phyloP scores from a whole-genome alignment of 2,113 vertebrate species.

The Grallaria varia region DNA sequence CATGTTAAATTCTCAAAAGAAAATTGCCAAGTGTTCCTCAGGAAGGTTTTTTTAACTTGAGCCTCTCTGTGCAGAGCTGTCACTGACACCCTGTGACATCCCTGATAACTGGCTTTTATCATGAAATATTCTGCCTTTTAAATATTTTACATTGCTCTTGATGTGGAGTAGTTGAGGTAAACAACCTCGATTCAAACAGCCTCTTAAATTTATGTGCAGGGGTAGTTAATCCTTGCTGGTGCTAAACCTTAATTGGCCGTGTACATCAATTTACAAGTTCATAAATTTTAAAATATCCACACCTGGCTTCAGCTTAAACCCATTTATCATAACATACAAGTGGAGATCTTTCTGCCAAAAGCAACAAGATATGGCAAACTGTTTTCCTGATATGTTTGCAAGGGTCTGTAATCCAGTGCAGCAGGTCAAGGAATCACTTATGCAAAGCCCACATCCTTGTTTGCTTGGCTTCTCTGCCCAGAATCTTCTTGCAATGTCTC shows the following conservation, averaged over 20 bases:
- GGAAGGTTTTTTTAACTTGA: neutral
- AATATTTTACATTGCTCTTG: slow-evolving; percentile 40
- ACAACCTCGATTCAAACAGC: slow-evolving; percentile 29
- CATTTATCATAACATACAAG: slow-evolving; percentile 49
- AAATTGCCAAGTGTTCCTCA: neutral
- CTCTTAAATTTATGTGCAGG: slow-evolving; percentile 7
- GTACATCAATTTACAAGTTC: slow-evolving; percentile 52
- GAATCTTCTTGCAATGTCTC: neutral
- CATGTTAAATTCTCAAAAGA: neutral
- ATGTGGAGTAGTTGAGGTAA: slow-evolving; percentile 30
- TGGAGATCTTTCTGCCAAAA: slow-evolving; percentile 25
- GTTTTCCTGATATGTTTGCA: neutral
- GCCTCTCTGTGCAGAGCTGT: neutral
- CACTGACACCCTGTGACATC: neutral
- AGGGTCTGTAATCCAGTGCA: slow-evolving; percentile 30
- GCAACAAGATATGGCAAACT: neutral
- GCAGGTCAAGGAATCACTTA: slow-evolving; percentile 7
- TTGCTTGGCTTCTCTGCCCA: neutral
- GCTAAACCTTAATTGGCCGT: slow-evolving; percentile 53
- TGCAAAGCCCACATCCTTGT: neutral
- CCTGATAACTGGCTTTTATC: slow-evolving; percentile 20
- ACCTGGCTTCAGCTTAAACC: slow-evolving; percentile 35
- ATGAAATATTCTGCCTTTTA: slow-evolving; percentile 25
- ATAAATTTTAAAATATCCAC: slow-evolving; percentile 57
- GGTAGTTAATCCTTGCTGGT: neutral